Percentiles rank a stretch among this genome's conserved stretches.
Evolutionary conservation across 2,113 vertebrate species (phyloP).

Genomic region (Seriola aureovittata): DNA sequence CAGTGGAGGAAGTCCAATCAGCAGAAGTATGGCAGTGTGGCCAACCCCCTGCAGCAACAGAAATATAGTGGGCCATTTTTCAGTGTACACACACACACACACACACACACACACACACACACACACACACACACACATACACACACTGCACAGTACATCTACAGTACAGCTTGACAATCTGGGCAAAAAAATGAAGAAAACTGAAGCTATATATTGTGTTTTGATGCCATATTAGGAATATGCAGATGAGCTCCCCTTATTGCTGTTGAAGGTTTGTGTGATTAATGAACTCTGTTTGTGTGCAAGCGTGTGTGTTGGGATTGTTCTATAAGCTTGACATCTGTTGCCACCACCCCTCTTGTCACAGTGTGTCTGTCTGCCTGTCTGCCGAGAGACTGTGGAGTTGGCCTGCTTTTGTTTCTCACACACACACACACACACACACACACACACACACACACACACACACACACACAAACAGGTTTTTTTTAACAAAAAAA

Average conservation of each 20-base stretch:
- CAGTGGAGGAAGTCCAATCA: constrained; percentile 10
- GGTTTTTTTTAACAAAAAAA: not conserved
- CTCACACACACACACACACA: constrained; percentile 17
- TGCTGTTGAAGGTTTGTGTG: constrained; percentile 44
- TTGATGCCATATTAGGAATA: constrained; percentile 25
- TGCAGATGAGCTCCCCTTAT: constrained; percentile 57
- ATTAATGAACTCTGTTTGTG: constrained; percentile 48
- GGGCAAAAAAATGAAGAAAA: not conserved
- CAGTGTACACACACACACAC: constrained; percentile 3
- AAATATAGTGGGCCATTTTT: constrained; percentile 25
- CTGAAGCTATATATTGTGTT: not conserved
- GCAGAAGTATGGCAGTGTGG: not conserved
- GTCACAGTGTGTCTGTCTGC: constrained; percentile 10
- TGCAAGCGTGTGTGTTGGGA: constrained; percentile 2
- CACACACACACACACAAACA: constrained; percentile 11
- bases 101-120: not conserved
- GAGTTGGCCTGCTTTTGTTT: constrained; percentile 37
- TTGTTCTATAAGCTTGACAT: constrained; percentile 49
- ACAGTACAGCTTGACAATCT: not conserved
- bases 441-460: constrained; percentile 10
- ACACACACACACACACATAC: constrained; percentile 8
- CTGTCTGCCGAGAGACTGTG: constrained; percentile 15
- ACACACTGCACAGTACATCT: not conserved
- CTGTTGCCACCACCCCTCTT: constrained; percentile 38
- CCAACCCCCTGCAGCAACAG: constrained; percentile 26